These are phyloP conservation scores for Hiodon tergisus DNA, from an alignment of 2,113 vertebrate species.

Conservation along the genomic window DNA sequence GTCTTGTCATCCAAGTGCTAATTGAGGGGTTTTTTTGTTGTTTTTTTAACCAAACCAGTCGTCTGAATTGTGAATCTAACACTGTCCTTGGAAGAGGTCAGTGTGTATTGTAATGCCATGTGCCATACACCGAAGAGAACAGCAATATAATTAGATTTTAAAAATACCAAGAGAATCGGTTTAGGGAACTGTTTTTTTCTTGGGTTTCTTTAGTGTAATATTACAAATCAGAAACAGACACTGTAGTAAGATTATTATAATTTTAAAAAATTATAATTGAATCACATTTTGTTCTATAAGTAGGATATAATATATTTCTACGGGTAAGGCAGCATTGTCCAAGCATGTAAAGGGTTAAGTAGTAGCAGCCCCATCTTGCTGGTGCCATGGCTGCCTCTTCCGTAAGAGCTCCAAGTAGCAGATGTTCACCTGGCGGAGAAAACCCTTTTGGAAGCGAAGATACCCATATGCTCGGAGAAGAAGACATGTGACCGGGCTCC, in stretches of 20 bases:
- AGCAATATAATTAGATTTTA: constrained; percentile 1
- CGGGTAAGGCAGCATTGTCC: constrained; percentile 18
- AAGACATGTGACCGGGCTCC: constrained; percentile 25
- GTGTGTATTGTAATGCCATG: background rate
- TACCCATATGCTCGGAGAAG: constrained; percentile 34
- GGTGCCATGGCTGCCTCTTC: constrained; percentile 50
- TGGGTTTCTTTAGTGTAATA: background rate
- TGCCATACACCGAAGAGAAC: background rate
- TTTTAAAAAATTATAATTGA: background rate
- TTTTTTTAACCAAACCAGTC: constrained; percentile 17
- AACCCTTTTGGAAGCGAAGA: constrained; percentile 42
- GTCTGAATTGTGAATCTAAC: constrained; percentile 10
- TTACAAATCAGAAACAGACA: background rate
- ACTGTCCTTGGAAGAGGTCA: constrained; percentile 18
- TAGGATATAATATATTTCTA: too few relatives aligned
- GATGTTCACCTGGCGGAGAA: constrained; percentile 67
- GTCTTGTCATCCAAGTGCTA: constrained; percentile 22
- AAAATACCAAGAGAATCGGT: background rate
- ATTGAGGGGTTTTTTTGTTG: background rate
- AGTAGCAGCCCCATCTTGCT: constrained; percentile 35
- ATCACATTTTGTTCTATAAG: too few relatives aligned
- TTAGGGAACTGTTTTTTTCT: background rate
- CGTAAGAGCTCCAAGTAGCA: constrained; percentile 61
- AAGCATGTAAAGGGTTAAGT: constrained; percentile 48
- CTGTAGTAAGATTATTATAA: background rate